Percentiles rank a stretch among this genome's conserved stretches.
Conservation (phyloP, 2,113 vertebrate species). For the Lepus timidus region DNA sequence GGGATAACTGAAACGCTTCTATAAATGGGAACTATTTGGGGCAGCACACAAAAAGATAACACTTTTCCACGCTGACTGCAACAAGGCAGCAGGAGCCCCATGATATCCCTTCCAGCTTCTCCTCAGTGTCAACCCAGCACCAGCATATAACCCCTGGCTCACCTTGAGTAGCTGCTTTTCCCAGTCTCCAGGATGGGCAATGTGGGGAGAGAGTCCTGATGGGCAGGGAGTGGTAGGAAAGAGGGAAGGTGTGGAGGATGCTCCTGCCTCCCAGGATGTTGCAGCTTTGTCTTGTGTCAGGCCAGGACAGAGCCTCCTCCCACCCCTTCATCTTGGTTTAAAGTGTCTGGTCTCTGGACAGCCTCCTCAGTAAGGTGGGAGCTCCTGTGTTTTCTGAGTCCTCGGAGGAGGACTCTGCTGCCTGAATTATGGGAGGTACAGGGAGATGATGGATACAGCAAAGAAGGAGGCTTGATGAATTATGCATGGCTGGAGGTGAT, state of each 20-base stretch:
- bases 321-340: background rate
- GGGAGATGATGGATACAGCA: constrained; percentile 46
- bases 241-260: accelerated
- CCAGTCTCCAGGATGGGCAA: background rate
- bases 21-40: constrained; percentile 18
- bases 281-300: background rate
- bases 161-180: background rate
- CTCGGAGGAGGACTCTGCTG: background rate
- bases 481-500: constrained; percentile 79
- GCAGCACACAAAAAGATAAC: constrained; percentile 48
- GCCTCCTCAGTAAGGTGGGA: background rate
- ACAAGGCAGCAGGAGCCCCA: background rate
- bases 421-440: background rate
- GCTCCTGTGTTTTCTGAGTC: background rate
- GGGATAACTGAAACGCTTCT: background rate
- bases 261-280: background rate
- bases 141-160: background rate
- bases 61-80: background rate
- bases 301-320: background rate
- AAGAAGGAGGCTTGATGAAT: constrained; percentile 80
- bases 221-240: background rate
- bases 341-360: background rate
- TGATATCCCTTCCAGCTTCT: background rate
- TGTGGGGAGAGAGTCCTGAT: accelerated
- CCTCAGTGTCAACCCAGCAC: background rate